Evolutionary conservation across 2,113 vertebrate genomes (phyloP), one percentile per base, ranked within the genome.

Genomic region (Oriolus oriolus): DNA sequence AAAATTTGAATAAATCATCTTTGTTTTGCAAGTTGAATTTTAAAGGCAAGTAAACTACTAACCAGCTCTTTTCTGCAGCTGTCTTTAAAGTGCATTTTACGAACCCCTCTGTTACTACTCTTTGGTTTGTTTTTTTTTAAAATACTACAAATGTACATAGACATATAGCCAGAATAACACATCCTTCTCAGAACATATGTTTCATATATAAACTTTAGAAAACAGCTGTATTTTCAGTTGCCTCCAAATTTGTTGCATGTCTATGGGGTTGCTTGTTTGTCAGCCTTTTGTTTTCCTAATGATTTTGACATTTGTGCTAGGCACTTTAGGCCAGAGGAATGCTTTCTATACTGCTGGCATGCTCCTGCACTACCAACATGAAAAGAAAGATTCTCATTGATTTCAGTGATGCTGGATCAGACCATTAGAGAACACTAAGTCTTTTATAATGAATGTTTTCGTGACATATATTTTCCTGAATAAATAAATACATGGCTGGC

Each of bases 161-260:
- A 68, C n/a, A 54, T 28, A 42, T 23, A 92, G 74, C 37, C 69
- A 85, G 71, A 96, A 84, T 57, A 94, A 87, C 65, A 11, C 56
- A 30, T 89, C 80, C 91, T 95, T 87, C 69, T 82, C 94, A 80
- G 17, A 96, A 91, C 78, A 73, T 81, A 50, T 73, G 63, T 91
- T 91, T 97, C 83, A 84, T 82, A 83, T 8, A 14, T 4, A 11
- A 93, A 92, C 60, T 87, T 95, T 16, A 94, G 39, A 91, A 96
- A 95, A 63, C 82, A 95, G 73, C 59, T 97, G 91, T 94, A 78
- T 95, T 97, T 97, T 91, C 87, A 81, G 87, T 56, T 93, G 54
- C 52, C 69, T 94, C 35, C 53, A 84, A 91, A 89, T 92, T 65
- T 61, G 41, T 74, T 7, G 59, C 64, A 56, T 35, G 24, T 61